Percentiles rank a stretch among this genome's conserved stretches.
Conservation (phyloP, 23 tunicate genomes). For the Diplosoma virens region DNA sequence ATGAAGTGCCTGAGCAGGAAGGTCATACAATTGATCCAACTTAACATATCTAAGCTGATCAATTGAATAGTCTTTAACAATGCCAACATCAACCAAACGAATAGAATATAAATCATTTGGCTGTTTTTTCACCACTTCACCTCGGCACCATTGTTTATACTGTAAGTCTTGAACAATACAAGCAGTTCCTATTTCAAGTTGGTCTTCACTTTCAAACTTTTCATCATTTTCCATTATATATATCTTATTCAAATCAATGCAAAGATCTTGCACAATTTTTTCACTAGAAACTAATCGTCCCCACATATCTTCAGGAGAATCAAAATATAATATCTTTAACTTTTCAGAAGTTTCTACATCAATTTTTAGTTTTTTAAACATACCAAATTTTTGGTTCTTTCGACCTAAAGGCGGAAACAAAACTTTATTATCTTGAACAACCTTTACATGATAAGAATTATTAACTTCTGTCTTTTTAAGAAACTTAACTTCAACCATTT, state of each 20-base stretch:
- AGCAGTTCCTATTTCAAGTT: not conserved
- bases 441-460: conserved; percentile 27
- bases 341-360: not conserved
- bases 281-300: not conserved
- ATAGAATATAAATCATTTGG: not conserved
- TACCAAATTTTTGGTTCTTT: not conserved
- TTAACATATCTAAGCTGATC: not conserved
- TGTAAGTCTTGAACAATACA: conserved; percentile 63
- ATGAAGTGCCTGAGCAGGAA: conserved; percentile 20
- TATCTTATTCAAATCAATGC: conserved; percentile 2
- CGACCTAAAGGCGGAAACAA: conserved; percentile 17
- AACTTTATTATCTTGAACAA: conserved; percentile 17
- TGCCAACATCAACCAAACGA: conserved; percentile 35
- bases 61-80: not conserved
- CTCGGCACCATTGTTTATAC: conserved; percentile 74
- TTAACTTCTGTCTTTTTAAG: conserved; percentile 8
- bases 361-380: not conserved
- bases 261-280: not conserved
- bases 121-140: not conserved
- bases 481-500: conserved; percentile 51
- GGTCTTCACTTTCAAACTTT: not conserved
- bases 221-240: not conserved
- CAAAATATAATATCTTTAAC: not conserved
- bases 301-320: conserved; percentile 5
- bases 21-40: not conserved